Base-by-base conservation (phyloP, 2,113 vertebrate species). In the Halichoerus grypus region DNA sequence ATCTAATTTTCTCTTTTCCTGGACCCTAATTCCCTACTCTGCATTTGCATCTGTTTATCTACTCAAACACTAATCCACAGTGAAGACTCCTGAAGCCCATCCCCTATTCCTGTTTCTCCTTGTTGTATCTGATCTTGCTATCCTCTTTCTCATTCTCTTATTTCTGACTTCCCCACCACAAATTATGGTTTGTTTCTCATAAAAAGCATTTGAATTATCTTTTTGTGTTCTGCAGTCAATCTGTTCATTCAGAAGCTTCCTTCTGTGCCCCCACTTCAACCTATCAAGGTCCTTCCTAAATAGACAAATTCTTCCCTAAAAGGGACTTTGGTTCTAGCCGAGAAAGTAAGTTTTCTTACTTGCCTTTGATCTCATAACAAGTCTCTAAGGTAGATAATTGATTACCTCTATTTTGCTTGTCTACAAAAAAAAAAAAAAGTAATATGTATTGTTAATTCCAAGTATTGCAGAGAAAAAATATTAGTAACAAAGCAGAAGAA, bases 301-400 rank as follows among this genome's bases (percentile, higher is more conserved):
- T 12, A 83, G 28, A 18, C 39, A 28, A 11, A 74, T 71, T 74
- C 36, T 80, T 93, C 24, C 49, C 7, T 24, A 33, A 79, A 22
- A 77, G 46, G 22, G 85, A 80, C 7, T 77, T 87, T 53, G 36
- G 5, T 51, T 90, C 55, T 21, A 72, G n/a, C 3, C 61, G 51
- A n/a, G 53, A 84, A 97, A 96, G 93, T 55, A 18, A 77, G 31
- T 53, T 72, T 92, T 74, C 39, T 88, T 33, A 61, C 51, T 96
- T 95, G 13, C 11, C 15, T 76, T 88, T 57, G 72, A 63, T 65
- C 39, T 79, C 59, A 13, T 59, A 74, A 14, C 16, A 87, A 53
- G 86, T 55, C 16, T 81, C 9, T 63, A 80, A 81, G 53, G 28
- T 71, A 67, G 61, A 67, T 59, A 9, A 69, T 83, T 67, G 10